These are phyloP conservation scores for Stratiomys singularior DNA, from an alignment of 2,888 invertebrate genomes.

Conservation along the genomic window DNA sequence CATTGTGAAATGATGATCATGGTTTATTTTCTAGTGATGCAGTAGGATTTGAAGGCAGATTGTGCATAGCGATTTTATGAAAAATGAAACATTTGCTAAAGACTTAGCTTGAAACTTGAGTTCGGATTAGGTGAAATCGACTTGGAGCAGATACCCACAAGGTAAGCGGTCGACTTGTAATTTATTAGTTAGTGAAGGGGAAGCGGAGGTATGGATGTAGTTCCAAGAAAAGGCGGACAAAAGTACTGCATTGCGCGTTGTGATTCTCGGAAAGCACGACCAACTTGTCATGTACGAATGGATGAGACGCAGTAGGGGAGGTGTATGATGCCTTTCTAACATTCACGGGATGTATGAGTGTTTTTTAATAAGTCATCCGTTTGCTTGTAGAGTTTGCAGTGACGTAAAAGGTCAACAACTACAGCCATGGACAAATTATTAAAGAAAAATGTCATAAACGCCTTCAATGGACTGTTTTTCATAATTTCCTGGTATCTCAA, in stretches of 20 bases:
- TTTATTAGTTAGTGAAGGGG: not conserved
- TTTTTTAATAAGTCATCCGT: not conserved
- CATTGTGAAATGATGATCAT: too few species aligned
- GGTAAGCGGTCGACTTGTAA: too few species aligned
- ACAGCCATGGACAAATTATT: not conserved
- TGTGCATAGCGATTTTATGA: not conserved
- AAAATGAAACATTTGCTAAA: too few species aligned
- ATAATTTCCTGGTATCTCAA: not conserved
- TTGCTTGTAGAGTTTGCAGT: not conserved
- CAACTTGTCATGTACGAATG: not conserved
- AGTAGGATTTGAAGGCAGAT: not conserved
- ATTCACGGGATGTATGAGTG: not conserved
- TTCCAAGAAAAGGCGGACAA: conserved; percentile 32
- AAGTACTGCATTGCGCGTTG: conserved; percentile 34
- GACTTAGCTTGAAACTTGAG: too few species aligned
- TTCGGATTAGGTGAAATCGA: too few species aligned
- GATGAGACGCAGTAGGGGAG: not conserved
- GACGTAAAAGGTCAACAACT: conserved; percentile 33
- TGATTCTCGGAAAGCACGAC: conserved; percentile 9
- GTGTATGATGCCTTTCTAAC: too few species aligned
- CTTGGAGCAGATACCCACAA: too few species aligned
- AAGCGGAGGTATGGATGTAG: not conserved
- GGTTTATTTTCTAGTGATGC: too few species aligned
- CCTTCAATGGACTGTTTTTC: not conserved
- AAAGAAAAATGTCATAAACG: not conserved